A percentile compares a stretch with the other conserved stretches of the same genome.
Conservation (phyloP, 2,113 vertebrate species). For the Hystrix brachyura region DNA sequence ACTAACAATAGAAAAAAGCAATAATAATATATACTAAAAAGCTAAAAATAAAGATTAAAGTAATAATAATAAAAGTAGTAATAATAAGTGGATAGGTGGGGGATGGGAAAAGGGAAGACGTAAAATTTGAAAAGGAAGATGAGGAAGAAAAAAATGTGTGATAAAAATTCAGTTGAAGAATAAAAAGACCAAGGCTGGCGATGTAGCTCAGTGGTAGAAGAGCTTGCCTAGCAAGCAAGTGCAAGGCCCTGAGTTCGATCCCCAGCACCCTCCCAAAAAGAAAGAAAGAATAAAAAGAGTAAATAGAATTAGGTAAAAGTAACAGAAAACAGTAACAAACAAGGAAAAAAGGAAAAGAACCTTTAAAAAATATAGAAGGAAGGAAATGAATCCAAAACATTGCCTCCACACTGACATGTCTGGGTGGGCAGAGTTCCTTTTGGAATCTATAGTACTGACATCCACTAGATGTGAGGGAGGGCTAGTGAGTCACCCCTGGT, state of each 20-base stretch:
- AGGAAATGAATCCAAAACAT: not conserved
- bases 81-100: not conserved
- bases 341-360: not conserved
- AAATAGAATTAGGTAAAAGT: not conserved
- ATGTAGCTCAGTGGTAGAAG: too few relatives aligned
- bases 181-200: not conserved
- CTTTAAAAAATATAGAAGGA: not conserved
- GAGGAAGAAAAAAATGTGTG: not conserved
- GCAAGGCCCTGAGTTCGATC: too few relatives aligned
- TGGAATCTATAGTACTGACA: not conserved
- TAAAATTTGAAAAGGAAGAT: not conserved
- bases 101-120: not conserved
- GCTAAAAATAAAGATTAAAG: not conserved
- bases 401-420: not conserved
- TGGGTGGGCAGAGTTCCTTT: not conserved
- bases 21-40: not conserved
- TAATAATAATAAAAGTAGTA: not conserved
- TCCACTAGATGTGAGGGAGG: not conserved
- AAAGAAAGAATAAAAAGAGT: not conserved
- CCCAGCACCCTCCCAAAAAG: too few relatives aligned
- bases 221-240: too few relatives aligned
- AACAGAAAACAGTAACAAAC: not conserved
- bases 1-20: not conserved
- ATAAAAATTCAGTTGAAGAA: not conserved
- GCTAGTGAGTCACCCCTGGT: not conserved